Evolutionary conservation across 2,113 vertebrate species (phyloP).

Genomic region (Onychostruthus taczanowskii): DNA sequence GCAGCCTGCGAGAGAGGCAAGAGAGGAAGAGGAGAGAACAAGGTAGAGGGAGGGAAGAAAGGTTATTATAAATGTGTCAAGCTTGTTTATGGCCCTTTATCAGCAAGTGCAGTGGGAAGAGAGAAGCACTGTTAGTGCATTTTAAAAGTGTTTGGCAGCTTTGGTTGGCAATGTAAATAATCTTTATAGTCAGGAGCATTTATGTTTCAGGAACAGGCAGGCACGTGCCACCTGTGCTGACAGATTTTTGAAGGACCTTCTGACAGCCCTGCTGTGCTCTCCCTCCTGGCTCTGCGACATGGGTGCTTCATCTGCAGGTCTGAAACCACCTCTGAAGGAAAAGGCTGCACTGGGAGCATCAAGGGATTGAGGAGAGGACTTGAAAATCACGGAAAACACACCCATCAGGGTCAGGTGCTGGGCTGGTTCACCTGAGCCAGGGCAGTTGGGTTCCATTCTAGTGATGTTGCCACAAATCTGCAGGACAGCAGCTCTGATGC

Average conservation of each 20-base stretch:
- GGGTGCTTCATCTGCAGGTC: neutral
- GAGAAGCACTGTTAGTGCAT: constrained; percentile 24
- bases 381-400: neutral
- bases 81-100: constrained; percentile 71
- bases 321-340: neutral
- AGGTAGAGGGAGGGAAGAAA: constrained; percentile 55
- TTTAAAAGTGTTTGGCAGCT: constrained; percentile 63
- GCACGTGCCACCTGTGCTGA: neutral
- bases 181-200: constrained; percentile 71
- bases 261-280: neutral
- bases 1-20: constrained; percentile 11
- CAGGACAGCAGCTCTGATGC: neutral
- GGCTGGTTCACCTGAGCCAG: neutral
- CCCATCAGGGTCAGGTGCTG: neutral
- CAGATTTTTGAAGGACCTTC: constrained; percentile 37
- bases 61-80: constrained; percentile 77
- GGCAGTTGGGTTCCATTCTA: neutral
- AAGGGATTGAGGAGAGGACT: neutral
- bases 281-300: neutral
- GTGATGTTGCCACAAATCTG: neutral
- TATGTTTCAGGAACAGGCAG: constrained; percentile 51
- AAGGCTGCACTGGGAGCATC: neutral
- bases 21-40: constrained; percentile 50
- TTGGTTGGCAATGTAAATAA: constrained; percentile 73
- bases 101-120: constrained; percentile 31